Evolutionary conservation across 2,888 invertebrate species (phyloP), one percentile per base, ranked within the genome.

Genomic region (Zaprionus bogoriensis): DNA sequence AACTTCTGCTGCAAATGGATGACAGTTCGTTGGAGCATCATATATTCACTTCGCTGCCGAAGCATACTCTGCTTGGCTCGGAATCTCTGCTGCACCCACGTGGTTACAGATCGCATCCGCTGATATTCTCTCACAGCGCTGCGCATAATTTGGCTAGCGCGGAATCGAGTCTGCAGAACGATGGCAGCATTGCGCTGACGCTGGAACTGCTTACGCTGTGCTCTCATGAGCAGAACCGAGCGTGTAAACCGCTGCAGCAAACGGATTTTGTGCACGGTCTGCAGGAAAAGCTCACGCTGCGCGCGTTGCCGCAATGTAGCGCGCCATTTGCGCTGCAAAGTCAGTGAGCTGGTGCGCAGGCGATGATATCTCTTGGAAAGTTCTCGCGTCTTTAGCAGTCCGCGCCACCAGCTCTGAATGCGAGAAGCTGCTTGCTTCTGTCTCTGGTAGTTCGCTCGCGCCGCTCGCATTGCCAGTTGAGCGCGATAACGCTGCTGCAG

Each of bases 171-270:
- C 74, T 93, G 93, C 2, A 81, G 9, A 6, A 63, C 52, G 10
- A 71, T 4, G 9, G 67, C 67, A 4, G 82, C 68, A 4, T 30
- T 28, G 0, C 59, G 67, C 30, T 46, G 9, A 4, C 4, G 27
- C 4, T 46, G 60, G 5, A 39, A 81, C 6, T 63, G 23, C 2
- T 14, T 22, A 5, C 82, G 82, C 7, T 78, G 59, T 10, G 41
- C 22, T 1, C 27, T 52, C 76, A 78, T 78, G 3, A 27, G 39
- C 19, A 72, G 12, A 9, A 52, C 39, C n/a, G 88, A 90, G n/a
- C 92, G 91, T 69, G 92, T 90, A 48, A 76, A 76, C 20, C 83
- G 79, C 73, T 93, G 93, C 30, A 78, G 4, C 0, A 65, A 20
- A 3, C 67, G 45, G 7, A 79, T 50, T 14, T 63, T 57, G 0